Evolutionary conservation across 2,797 vertebrate genomes (phyloP), one percentile per base, ranked within the genome.

Genomic region (Steatocranus sp.): DNA sequence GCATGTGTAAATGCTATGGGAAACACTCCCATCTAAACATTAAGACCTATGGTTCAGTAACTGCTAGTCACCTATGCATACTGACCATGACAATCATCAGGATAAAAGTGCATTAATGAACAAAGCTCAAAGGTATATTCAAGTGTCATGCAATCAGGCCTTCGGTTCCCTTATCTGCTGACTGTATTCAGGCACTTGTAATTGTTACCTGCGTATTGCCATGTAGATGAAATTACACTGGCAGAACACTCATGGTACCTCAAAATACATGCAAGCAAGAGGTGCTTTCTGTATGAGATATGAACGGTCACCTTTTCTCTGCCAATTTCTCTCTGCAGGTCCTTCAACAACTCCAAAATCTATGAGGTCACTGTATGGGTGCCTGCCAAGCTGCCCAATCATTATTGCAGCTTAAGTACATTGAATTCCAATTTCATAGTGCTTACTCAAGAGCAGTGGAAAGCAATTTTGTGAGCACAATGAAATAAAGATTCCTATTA

Each of bases 361-460:
- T 81, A 84, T 92, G 83, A 96, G 94, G 88, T 94, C 92, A 84
- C 58, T 53, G 75, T 74, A 49, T 92, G 91, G 92, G 84, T 74
- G 58, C 68, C 34, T 89, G 90, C 91, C 93, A 91, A 88, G 76
- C 88, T 74, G 85, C 87, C 70, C 86, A 77, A 85, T 88, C 89
- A 86, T 93, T 93, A 89, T 50, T 92, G 93, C 90, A 92, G 93
- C 90, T 93, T 92, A 93, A 95, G 86, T 91, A 92, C 91, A 91
- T 87, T 87, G 89, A 93, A 92, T 94, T 95, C 87, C 93, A 93
- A 91, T 95, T 95, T 94, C 87, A 89, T 82, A 86, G 81, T 77
- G 51, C 81, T 89, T 92, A 89, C 85, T 92, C 77, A 68, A 89
- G 79, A 91, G 79, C 85, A 89, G 77, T 78, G 90, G 90, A 94